Conservation (phyloP, 2,888 invertebrate genomes). For the Polymixis flavicincta region DNA sequence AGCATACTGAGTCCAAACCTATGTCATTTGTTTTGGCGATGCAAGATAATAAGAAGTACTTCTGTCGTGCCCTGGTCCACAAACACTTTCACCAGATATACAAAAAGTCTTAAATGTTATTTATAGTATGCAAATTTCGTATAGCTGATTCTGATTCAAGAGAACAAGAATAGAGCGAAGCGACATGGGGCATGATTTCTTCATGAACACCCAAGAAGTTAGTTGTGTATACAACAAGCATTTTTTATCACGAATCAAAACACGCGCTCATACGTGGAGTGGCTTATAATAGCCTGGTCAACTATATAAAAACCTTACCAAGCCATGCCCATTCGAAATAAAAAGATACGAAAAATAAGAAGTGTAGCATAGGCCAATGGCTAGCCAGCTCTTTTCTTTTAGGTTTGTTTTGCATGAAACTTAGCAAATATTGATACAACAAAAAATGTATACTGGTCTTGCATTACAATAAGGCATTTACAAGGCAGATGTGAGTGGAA, state of each 20-base stretch:
- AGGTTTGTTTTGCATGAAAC: too few species aligned
- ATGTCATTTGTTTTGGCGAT: background rate
- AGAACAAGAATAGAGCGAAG: background rate
- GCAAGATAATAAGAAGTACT: background rate
- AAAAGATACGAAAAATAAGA: background rate
- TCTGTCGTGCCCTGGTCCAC: background rate
- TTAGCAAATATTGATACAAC: too few species aligned
- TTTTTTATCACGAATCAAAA: background rate
- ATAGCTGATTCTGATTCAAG: background rate
- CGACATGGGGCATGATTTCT: background rate
- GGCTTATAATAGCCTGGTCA: background rate
- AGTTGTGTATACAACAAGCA: background rate
- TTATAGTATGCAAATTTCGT: too few species aligned
- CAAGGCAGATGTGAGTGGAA: too few species aligned
- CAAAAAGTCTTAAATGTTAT: background rate
- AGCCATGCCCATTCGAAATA: background rate
- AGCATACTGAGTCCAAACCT: background rate
- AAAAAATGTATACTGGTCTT: too few species aligned
- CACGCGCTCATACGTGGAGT: background rate
- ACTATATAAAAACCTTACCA: background rate
- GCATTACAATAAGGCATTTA: too few species aligned
- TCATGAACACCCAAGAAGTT: background rate
- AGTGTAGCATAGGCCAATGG: too few species aligned
- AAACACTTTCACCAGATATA: background rate
- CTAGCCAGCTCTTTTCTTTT: too few species aligned